These are phyloP conservation scores for Bombus impatiens DNA, from an alignment of 1,140 invertebrate species.

Conservation along the genomic window DNA sequence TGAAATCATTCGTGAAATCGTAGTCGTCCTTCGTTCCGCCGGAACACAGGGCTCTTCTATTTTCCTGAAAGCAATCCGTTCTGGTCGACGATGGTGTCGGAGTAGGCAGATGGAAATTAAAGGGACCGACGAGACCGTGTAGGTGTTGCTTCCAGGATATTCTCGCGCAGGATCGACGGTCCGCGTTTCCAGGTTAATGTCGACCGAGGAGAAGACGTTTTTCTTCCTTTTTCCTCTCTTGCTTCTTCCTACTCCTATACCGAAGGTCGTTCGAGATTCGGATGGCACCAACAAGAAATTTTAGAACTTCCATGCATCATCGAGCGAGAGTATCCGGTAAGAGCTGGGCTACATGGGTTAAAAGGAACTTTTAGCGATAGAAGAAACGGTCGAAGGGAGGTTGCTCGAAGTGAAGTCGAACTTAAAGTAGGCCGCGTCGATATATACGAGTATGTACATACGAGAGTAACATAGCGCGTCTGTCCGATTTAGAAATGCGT, in stretches of 20 bases:
- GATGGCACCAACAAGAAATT: slow-evolving; percentile 19
- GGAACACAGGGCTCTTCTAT: not conserved
- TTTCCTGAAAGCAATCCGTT: slow-evolving; percentile 2
- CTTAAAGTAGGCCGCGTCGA: slow-evolving; percentile 18
- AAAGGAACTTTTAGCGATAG: slow-evolving; percentile 33
- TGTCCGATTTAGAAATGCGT: slow-evolving; percentile 14
- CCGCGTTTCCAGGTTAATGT: not conserved
- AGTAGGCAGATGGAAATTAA: slow-evolving; percentile 9
- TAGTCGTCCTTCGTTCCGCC: not conserved
- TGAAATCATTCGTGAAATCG: slow-evolving; percentile 70
- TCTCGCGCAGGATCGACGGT: not conserved
- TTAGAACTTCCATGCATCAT: slow-evolving; percentile 39
- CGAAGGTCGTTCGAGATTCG: not conserved
- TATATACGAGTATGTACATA: not conserved
- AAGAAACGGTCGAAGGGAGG: not conserved
- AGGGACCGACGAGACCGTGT: not conserved
- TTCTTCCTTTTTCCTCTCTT: not conserved
- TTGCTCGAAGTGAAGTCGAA: slow-evolving; percentile 2
- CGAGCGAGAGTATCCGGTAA: slow-evolving; percentile 28
- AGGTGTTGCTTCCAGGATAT: not conserved
- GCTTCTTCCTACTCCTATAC: not conserved
- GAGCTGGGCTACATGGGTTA: slow-evolving; percentile 17
- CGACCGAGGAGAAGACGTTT: not conserved
- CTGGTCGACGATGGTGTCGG: not conserved
- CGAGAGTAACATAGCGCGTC: not conserved